Percentiles rank a stretch among this genome's conserved stretches.
Conservation (phyloP, 2,113 vertebrate species). For the Xiphophorus hellerii region DNA sequence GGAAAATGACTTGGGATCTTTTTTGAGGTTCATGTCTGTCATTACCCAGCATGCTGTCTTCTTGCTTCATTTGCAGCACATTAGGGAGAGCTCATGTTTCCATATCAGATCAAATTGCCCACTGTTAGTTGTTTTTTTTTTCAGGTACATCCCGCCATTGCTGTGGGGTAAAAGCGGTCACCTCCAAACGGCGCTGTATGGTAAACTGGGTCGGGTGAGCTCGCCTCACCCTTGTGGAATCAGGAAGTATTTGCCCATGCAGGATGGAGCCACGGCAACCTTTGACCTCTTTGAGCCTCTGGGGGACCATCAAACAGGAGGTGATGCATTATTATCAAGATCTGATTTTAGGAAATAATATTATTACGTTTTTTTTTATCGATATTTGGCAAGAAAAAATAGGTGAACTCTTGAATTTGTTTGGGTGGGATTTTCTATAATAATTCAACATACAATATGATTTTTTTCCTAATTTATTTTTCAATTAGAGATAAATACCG, state of each 20-base stretch:
- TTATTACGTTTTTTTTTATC: background rate
- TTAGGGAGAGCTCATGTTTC: background rate
- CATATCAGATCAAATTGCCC: background rate
- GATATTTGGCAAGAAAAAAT: constrained; percentile 4
- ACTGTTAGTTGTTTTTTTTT: constrained; percentile 6
- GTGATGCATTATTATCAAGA: constrained; percentile 70
- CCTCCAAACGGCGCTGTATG: constrained; percentile 95
- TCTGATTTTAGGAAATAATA: background rate
- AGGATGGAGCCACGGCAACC: constrained; percentile 94
- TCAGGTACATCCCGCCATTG: constrained; percentile 94
- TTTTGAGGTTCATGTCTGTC: background rate
- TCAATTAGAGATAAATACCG: background rate
- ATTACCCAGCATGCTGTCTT: constrained; percentile 9
- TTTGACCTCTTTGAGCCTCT: constrained; percentile 96
- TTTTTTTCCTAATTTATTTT: background rate
- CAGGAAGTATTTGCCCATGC: constrained; percentile 95
- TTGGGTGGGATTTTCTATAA: background rate
- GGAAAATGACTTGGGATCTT: constrained; percentile 15
- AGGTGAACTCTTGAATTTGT: background rate
- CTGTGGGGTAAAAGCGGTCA: constrained; percentile 98
- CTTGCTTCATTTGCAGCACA: too few species aligned
- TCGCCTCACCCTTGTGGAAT: constrained; percentile 90
- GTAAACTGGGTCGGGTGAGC: constrained; percentile 95
- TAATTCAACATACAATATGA: background rate
- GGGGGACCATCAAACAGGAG: constrained; percentile 91